phyloP scores from a whole-genome alignment of 1,140 invertebrate genomes.

The Drosophila orosa region DNA sequence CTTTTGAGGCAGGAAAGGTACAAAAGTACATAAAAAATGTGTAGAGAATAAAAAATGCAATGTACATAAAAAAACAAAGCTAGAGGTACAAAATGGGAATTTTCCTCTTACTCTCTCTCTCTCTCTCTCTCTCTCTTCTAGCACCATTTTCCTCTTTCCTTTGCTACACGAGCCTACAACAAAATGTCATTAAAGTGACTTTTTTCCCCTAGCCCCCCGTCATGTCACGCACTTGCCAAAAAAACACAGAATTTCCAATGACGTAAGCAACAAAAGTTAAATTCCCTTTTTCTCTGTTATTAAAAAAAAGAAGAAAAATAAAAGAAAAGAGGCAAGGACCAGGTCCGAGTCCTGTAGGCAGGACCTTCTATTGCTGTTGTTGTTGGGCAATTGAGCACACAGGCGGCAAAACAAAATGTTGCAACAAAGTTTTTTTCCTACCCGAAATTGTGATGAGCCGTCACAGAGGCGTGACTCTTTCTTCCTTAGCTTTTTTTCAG shows the following conservation, averaged over 20 bases:
- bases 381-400: conserved; percentile 63
- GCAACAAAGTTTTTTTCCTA: conserved; percentile 41
- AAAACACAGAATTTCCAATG: conserved; percentile 54
- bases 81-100: neutral
- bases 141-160: neutral
- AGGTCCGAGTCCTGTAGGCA: neutral
- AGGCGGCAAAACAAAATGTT: conserved; percentile 61
- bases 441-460: conserved; percentile 20
- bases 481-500: conserved; percentile 13
- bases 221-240: conserved; percentile 47
- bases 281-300: conserved; percentile 29
- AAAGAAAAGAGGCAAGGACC: conserved; percentile 8
- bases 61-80: conserved; percentile 13
- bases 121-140: neutral
- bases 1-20: neutral
- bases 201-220: conserved; percentile 8
- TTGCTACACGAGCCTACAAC: conserved; percentile 16
- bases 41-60: conserved; percentile 5
- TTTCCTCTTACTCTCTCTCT: neutral
- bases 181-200: conserved; percentile 54
- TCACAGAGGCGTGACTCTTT: conserved; percentile 42
- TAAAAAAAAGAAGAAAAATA: conserved; percentile 33
- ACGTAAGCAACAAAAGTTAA: conserved; percentile 61
- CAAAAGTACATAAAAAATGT: neutral
- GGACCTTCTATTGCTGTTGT: conserved; percentile 8